phyloP scores from a whole-genome alignment of 2,888 invertebrate species.

The Marasmarcha lunaedactyla region DNA sequence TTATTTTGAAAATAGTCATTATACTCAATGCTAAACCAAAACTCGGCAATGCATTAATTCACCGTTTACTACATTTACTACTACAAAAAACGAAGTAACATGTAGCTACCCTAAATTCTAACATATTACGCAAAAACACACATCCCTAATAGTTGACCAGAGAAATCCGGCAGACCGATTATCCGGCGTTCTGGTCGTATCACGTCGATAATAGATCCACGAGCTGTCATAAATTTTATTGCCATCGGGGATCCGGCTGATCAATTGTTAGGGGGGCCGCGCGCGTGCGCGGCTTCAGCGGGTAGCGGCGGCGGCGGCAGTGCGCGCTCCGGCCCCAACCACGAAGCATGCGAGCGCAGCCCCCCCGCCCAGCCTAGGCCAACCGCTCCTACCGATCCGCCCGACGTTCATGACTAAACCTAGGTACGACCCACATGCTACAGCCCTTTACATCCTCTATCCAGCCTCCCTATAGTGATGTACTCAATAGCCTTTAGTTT shows the following conservation, averaged over 20 bases:
- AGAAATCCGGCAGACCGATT: conserved; percentile 23
- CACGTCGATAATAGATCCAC: conserved; percentile 59
- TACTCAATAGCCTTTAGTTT: background rate
- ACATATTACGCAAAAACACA: no score
- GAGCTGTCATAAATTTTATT: conserved; percentile 64
- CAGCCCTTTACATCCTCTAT: background rate
- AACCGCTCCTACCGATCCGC: conserved; percentile 3
- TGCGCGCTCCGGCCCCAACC: conserved; percentile 25
- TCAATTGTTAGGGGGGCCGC: conserved; percentile 36
- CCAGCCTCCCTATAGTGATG: background rate
- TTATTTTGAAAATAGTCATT: no score
- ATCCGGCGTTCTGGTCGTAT: conserved; percentile 29
- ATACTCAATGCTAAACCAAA: no score
- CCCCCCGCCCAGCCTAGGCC: conserved; percentile 29
- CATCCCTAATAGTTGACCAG: no score
- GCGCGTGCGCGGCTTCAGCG: conserved; percentile 18
- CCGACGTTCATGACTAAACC: conserved; percentile 33
- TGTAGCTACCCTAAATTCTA: no score
- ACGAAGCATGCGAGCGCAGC: conserved; percentile 20
- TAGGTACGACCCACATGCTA: background rate
- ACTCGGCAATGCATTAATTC: no score
- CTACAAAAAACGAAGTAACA: no score
- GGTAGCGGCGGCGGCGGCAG: conserved; percentile 46
- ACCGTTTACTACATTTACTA: no score
- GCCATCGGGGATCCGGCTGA: conserved; percentile 62